Percentiles rank a stretch among this genome's conserved stretches.
Conservation (phyloP, 1,140 invertebrate genomes). For the Oscheius sp. region DNA sequence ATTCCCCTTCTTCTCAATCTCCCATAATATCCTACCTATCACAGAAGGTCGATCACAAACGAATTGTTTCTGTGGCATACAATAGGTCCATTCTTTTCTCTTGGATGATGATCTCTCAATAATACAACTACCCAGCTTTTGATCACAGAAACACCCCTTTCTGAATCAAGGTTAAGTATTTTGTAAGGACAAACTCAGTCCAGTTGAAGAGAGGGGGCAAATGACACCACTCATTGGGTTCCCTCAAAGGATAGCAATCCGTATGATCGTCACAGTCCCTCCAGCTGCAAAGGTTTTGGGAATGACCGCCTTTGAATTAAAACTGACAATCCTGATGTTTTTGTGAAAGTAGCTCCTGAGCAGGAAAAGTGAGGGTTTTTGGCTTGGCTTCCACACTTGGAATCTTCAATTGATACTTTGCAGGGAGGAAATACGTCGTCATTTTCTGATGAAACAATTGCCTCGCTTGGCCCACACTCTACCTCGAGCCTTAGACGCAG, state of each 20-base stretch:
- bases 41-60: too few relatives aligned
- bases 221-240: not conserved
- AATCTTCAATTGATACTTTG: too few relatives aligned
- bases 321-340: not conserved
- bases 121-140: not conserved
- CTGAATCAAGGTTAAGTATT: not conserved
- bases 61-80: not conserved
- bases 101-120: not conserved
- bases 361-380: not conserved
- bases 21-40: too few relatives aligned
- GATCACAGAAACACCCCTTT: slow-evolving; percentile 1
- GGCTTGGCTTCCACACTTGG: too few relatives aligned
- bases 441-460: too few relatives aligned
- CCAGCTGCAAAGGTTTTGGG: too few relatives aligned
- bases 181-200: not conserved
- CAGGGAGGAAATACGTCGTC: too few relatives aligned
- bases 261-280: not conserved
- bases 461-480: too few relatives aligned
- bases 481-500: too few relatives aligned
- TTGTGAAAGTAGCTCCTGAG: not conserved
- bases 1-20: too few relatives aligned
- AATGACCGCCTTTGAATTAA: too few relatives aligned
- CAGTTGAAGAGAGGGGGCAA: not conserved
- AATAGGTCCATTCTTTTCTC: not conserved
- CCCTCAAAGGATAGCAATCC: not conserved